Evolutionary conservation across 1,140 invertebrate species (phyloP).

Genomic region (Drosophila truncata): DNA sequence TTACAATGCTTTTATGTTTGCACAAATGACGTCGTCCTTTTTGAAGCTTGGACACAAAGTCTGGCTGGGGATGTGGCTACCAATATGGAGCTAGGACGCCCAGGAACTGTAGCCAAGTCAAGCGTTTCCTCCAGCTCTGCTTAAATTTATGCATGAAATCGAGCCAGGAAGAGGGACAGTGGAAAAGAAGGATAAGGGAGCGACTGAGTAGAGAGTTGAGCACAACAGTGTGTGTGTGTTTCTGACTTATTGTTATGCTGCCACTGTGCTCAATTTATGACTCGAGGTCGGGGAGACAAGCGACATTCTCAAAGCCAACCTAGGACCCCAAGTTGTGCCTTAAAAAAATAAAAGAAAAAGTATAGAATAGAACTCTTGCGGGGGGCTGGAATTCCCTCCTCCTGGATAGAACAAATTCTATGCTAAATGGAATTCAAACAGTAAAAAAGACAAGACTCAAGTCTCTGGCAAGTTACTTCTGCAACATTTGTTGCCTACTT

Average conservation of each 20-base stretch:
- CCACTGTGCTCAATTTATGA: constrained; percentile 82
- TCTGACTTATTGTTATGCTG: constrained; percentile 83
- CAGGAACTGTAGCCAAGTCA: constrained; percentile 44
- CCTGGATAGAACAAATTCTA: constrained; percentile 26
- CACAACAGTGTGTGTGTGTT: constrained; percentile 38
- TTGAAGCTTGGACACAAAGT: constrained; percentile 23
- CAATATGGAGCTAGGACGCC: constrained; percentile 1
- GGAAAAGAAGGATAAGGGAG: not conserved
- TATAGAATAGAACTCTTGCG: constrained; percentile 28
- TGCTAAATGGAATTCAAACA: constrained; percentile 51
- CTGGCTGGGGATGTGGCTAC: not conserved
- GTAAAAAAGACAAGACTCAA: not conserved
- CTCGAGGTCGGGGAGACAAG: constrained; percentile 64
- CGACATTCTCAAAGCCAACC: constrained; percentile 32
- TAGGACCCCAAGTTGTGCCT: constrained; percentile 31
- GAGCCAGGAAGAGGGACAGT: constrained; percentile 3
- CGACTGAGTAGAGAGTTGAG: not conserved
- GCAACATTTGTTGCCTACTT: not conserved
- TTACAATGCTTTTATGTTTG: constrained; percentile 83
- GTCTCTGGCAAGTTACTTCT: not conserved
- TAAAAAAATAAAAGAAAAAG: constrained; percentile 64
- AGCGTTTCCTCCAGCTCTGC: constrained; percentile 34
- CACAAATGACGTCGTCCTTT: constrained; percentile 64
- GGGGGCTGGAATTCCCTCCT: constrained; percentile 13
- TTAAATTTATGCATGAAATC: constrained; percentile 57